phyloP scores from a whole-genome alignment of 2,797 vertebrate genomes.

The Sebastes jordani region DNA sequence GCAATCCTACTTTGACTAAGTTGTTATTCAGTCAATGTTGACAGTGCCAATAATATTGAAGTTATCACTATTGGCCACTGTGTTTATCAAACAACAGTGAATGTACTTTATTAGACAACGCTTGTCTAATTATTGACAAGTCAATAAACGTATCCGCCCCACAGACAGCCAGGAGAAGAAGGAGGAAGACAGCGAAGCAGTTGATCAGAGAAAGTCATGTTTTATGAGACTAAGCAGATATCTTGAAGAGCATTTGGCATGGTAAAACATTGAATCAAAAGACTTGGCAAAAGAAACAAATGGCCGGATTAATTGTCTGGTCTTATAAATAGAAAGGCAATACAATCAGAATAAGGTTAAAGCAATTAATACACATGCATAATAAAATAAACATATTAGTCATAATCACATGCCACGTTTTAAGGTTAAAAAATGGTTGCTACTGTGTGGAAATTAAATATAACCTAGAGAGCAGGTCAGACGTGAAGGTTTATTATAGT shows the following conservation, averaged over 20 bases:
- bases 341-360: background rate
- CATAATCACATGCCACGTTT: background rate
- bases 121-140: conserved; percentile 19
- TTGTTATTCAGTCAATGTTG: background rate
- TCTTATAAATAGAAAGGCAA: background rate
- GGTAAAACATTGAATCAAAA: background rate
- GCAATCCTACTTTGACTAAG: background rate
- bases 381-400: background rate
- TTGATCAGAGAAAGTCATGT: background rate
- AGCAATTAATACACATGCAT: background rate
- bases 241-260: background rate
- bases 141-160: background rate
- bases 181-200: background rate
- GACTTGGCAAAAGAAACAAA: background rate
- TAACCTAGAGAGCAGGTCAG: background rate
- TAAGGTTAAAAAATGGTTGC: background rate
- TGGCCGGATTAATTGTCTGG: background rate
- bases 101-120: background rate
- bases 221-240: background rate
- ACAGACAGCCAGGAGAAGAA: background rate
- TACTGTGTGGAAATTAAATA: background rate
- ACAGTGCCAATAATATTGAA: background rate
- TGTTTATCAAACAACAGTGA: background rate
- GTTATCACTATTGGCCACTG: background rate
- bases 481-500: background rate